Evolutionary conservation across 2,888 invertebrate genomes (phyloP).

Genomic region (Tupiocoris notatus): DNA sequence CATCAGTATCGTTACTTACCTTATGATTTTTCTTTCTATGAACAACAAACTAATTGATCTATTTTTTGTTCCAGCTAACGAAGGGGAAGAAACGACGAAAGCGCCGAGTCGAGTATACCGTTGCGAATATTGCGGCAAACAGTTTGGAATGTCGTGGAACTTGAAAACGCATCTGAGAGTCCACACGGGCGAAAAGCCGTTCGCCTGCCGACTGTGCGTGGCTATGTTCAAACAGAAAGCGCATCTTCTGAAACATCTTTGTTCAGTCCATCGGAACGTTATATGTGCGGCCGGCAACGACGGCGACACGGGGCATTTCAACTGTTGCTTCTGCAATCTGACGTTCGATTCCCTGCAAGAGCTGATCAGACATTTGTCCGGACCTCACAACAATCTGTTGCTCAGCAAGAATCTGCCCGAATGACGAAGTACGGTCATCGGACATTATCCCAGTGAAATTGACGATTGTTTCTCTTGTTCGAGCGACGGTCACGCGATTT

Average conservation of each 20-base stretch:
- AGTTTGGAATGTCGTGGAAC: constrained; percentile 92
- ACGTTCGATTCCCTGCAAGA: constrained; percentile 84
- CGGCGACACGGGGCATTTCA: constrained; percentile 67
- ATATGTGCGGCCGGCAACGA: constrained; percentile 77
- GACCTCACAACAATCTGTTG: constrained; percentile 82
- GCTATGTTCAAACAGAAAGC: constrained; percentile 92
- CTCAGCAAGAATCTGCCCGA: constrained; percentile 85
- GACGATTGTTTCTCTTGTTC: constrained; percentile 7
- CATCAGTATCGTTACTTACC: background rate
- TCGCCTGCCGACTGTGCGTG: constrained; percentile 82
- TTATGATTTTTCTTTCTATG: too few species aligned
- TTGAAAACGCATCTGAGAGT: constrained; percentile 84
- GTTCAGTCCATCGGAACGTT: constrained; percentile 84
- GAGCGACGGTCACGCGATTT: background rate
- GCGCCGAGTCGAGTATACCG: constrained; percentile 74
- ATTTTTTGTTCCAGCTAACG: constrained; percentile 30
- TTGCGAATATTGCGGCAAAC: constrained; percentile 85
- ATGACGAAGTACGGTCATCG: constrained; percentile 10
- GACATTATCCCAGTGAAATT: constrained; percentile 18
- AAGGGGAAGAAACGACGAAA: constrained; percentile 51
- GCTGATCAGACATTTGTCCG: constrained; percentile 80
- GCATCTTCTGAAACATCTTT: constrained; percentile 80
- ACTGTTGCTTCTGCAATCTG: constrained; percentile 84
- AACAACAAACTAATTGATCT: too few species aligned
- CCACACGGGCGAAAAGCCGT: constrained; percentile 85